Conservation (phyloP, 2,113 vertebrate genomes). For the Serinus canaria region DNA sequence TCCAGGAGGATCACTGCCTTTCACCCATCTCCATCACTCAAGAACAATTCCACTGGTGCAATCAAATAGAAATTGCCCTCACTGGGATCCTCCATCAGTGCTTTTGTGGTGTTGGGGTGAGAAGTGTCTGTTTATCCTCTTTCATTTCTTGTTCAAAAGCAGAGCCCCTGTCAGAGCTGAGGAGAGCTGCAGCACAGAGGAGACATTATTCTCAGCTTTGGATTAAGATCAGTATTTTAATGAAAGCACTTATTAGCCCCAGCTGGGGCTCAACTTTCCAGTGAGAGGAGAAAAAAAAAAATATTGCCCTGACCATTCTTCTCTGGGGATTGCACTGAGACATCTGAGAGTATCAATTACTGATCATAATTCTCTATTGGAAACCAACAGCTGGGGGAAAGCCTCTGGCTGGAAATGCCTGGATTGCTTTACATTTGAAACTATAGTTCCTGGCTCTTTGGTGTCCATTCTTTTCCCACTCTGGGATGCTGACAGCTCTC, state of each 20-base stretch:
- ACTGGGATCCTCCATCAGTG: neutral
- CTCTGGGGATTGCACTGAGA: slow-evolving; percentile 53
- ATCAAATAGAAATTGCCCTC: slow-evolving; percentile 11
- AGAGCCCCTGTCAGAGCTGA: slow-evolving; percentile 54
- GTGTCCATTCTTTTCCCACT: neutral
- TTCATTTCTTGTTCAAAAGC: slow-evolving; percentile 71
- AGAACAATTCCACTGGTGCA: neutral
- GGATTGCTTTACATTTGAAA: slow-evolving; percentile 45
- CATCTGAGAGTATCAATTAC: slow-evolving; percentile 68
- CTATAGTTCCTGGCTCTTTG: neutral
- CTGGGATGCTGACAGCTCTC: neutral
- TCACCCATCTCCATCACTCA: neutral
- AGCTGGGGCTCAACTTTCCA: slow-evolving; percentile 72
- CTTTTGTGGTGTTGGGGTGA: slow-evolving; percentile 10
- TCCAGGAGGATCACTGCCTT: neutral
- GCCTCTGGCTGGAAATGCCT: neutral
- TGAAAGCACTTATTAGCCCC: slow-evolving; percentile 76
- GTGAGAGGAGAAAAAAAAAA: slow-evolving; percentile 60
- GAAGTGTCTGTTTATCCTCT: slow-evolving; percentile 58
- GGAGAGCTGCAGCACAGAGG: slow-evolving; percentile 62
- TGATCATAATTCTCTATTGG: slow-evolving; percentile 65
- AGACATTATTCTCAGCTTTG: slow-evolving; percentile 69
- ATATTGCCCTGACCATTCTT: slow-evolving; percentile 64
- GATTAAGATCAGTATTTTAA: slow-evolving; percentile 67
- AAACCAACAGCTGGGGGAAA: slow-evolving; percentile 62